phyloP scores from a whole-genome alignment of 1,140 invertebrate species.

The Monochamus saltuarius region DNA sequence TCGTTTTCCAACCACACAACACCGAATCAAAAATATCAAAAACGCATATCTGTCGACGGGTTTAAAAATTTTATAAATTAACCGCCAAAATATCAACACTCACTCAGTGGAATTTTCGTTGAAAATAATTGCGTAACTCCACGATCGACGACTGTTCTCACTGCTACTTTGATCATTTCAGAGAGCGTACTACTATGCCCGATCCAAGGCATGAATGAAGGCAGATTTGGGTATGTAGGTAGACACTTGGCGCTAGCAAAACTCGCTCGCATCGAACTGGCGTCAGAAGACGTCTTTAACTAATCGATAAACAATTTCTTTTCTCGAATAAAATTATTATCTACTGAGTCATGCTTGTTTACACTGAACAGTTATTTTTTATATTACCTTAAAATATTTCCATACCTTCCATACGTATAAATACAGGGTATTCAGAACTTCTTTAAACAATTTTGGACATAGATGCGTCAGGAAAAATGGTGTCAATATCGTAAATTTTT shows the following conservation, averaged over 20 bases:
- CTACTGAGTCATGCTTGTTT: background rate
- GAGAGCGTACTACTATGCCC: conserved; percentile 43
- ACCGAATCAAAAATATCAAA: background rate
- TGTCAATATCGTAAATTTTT: too few relatives aligned
- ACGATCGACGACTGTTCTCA: conserved; percentile 29
- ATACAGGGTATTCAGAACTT: too few relatives aligned
- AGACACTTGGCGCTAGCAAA: conserved; percentile 23
- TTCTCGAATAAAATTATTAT: background rate
- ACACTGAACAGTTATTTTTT: background rate
- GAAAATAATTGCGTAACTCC: conserved; percentile 36
- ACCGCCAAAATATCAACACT: background rate
- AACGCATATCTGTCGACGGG: background rate
- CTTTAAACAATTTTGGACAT: background rate
- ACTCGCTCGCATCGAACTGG: background rate
- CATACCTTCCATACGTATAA: background rate
- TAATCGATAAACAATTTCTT: background rate
- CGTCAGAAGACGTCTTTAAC: background rate
- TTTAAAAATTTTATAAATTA: background rate
- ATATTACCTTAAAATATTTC: background rate
- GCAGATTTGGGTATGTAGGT: conserved; percentile 30
- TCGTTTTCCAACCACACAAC: background rate
- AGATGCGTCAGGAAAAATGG: too few relatives aligned
- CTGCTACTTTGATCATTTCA: conserved; percentile 44
- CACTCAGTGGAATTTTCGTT: background rate
- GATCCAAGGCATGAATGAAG: conserved; percentile 40